Evolutionary conservation across 2,888 invertebrate species (phyloP).

Genomic region (Clivina fossor): DNA sequence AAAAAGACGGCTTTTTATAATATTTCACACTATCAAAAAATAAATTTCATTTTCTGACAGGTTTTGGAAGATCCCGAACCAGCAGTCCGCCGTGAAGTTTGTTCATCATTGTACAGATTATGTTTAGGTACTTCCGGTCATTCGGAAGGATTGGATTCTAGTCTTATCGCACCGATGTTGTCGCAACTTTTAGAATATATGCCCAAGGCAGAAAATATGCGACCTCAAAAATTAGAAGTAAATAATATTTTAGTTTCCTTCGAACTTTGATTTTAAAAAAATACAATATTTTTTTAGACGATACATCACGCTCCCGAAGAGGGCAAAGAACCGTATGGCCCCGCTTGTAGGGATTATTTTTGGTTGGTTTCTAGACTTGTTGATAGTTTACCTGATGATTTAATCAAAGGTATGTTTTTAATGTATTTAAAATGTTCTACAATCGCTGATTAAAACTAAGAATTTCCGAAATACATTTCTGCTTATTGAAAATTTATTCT

Average conservation of each 20-base stretch:
- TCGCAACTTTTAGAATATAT: constrained; percentile 79
- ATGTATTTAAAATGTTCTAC: too few species aligned
- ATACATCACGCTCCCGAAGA: constrained; percentile 62
- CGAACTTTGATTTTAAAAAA: neutral
- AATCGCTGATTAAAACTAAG: too few species aligned
- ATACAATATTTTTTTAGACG: constrained; percentile 17
- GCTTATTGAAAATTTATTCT: neutral
- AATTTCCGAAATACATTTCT: too few species aligned
- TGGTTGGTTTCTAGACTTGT: constrained; percentile 88
- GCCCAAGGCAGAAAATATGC: constrained; percentile 83
- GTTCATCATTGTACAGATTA: constrained; percentile 87
- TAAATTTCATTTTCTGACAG: constrained; percentile 31
- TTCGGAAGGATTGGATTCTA: constrained; percentile 57
- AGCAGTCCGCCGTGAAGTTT: constrained; percentile 85
- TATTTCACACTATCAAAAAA: neutral
- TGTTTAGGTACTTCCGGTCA: constrained; percentile 67
- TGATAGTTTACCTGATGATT: constrained; percentile 80
- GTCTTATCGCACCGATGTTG: constrained; percentile 74
- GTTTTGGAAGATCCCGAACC: constrained; percentile 91
- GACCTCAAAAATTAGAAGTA: constrained; percentile 61
- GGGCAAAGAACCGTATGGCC: constrained; percentile 93
- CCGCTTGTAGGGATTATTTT: constrained; percentile 92
- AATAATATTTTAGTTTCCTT: constrained; percentile 12
- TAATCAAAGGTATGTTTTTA: constrained; percentile 64
- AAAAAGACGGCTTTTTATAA: neutral